phyloP scores from a whole-genome alignment of 1,140 invertebrate genomes.

The Glomeris maerens region DNA sequence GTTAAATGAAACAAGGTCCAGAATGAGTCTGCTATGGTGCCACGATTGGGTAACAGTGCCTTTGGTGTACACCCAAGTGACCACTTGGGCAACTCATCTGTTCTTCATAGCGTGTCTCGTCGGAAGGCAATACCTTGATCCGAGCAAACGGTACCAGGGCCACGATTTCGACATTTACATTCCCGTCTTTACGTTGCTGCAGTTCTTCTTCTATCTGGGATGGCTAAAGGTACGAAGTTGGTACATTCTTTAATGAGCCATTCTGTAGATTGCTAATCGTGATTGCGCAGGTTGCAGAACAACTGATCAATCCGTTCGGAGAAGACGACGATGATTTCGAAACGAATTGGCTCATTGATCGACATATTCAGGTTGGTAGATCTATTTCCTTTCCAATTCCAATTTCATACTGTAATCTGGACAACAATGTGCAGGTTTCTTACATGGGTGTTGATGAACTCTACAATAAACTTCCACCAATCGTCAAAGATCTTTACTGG shows the following conservation, averaged over 20 bases:
- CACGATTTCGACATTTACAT: constrained; percentile 24
- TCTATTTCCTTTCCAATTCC: not conserved
- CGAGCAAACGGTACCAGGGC: constrained; percentile 20
- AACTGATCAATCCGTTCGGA: constrained; percentile 80
- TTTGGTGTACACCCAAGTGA: constrained; percentile 34
- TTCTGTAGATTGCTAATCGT: not conserved
- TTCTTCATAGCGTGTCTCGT: constrained; percentile 34
- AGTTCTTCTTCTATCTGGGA: constrained; percentile 41
- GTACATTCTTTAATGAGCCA: not conserved
- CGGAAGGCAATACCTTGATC: constrained; percentile 24
- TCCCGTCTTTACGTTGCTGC: constrained; percentile 28
- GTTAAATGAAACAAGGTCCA: constrained; percentile 27
- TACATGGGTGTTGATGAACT: constrained; percentile 85
- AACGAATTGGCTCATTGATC: constrained; percentile 68
- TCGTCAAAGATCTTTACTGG: constrained; percentile 13
- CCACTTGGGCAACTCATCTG: constrained; percentile 34
- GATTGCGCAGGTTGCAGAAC: constrained; percentile 71
- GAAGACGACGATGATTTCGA: constrained; percentile 93
- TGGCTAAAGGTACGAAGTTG: constrained; percentile 29
- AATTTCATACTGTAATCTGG: not conserved
- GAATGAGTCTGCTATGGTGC: constrained; percentile 30
- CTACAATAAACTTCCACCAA: constrained; percentile 39
- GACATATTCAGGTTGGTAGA: constrained; percentile 60
- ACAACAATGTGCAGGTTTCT: constrained; percentile 44
- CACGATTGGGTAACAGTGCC: constrained; percentile 36